These are phyloP conservation scores for Platysternon megacephalum DNA, from an alignment of 2,113 vertebrate genomes.

Conservation along the genomic window DNA sequence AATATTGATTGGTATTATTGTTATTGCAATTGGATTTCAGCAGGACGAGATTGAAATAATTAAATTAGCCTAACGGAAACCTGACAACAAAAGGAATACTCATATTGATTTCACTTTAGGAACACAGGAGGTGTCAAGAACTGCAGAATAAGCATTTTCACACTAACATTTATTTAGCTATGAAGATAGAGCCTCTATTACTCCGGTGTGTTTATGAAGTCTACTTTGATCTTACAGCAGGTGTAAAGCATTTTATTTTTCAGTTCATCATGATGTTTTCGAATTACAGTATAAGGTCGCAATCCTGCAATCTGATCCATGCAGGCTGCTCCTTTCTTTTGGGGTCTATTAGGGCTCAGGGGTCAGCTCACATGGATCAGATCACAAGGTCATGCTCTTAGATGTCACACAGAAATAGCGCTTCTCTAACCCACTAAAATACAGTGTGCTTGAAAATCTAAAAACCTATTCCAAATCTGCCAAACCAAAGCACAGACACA, in stretches of 20 bases:
- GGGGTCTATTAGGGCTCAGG: neutral
- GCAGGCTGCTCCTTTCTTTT: neutral
- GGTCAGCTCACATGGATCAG: neutral
- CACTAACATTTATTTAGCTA: neutral
- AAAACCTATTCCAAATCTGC: neutral
- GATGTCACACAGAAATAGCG: neutral
- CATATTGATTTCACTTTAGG: constrained; percentile 19
- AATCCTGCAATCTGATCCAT: neutral
- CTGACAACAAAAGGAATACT: neutral
- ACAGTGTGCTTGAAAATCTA: neutral
- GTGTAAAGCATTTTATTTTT: neutral
- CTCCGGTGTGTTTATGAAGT: neutral
- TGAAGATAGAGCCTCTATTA: neutral
- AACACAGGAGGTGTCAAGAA: neutral
- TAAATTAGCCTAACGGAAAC: constrained; percentile 28
- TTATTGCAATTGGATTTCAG: constrained; percentile 31
- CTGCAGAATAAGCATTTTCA: neutral
- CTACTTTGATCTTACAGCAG: neutral
- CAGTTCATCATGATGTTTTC: neutral
- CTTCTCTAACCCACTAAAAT: neutral
- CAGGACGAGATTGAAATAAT: neutral
- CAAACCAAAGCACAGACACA: neutral
- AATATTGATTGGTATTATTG: constrained; percentile 26
- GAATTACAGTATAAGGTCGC: neutral
- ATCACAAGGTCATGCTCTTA: fast-evolving